A percentile compares a stretch with the other conserved stretches of the same genome.
Evolutionary conservation across 2,113 vertebrate species (phyloP).

Genomic region (Neotoma lepida): DNA sequence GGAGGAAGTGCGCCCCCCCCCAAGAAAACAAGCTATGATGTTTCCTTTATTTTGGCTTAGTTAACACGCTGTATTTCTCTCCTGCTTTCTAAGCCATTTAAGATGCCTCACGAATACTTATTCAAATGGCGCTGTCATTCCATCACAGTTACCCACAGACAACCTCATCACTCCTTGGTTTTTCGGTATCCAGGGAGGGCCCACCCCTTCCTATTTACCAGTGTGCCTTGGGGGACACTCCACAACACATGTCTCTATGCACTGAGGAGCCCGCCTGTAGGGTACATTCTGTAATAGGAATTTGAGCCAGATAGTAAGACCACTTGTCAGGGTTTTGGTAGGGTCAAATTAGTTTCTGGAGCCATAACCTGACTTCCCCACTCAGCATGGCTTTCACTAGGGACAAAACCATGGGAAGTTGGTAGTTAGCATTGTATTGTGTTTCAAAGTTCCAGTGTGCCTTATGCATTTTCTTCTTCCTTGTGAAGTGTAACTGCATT

Average conservation of each 20-base stretch:
- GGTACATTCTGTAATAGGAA: not conserved
- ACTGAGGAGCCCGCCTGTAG: fast-evolving
- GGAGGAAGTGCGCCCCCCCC: not conserved
- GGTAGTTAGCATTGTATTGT: not conserved
- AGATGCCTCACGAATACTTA: fast-evolving
- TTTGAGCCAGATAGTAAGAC: not conserved
- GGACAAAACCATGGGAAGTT: fast-evolving
- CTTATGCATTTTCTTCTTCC: not conserved
- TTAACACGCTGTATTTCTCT: not conserved
- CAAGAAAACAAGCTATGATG: fast-evolving
- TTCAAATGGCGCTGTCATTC: fast-evolving
- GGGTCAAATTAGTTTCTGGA: not conserved
- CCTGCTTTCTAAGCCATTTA: not conserved
- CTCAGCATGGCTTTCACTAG: fast-evolving
- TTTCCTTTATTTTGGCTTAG: fast-evolving
- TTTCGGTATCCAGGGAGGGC: not conserved
- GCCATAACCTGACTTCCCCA: not conserved
- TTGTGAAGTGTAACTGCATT: not conserved
- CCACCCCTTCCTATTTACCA: fast-evolving
- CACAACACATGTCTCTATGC: fast-evolving
- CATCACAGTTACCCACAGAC: fast-evolving
- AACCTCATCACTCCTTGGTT: fast-evolving
- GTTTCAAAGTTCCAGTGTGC: not conserved
- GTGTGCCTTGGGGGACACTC: fast-evolving
- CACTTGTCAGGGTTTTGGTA: fast-evolving